A percentile compares a stretch with the other conserved stretches of the same genome.
phyloP scores from a whole-genome alignment of 1,140 invertebrate genomes.

The Coenobita brevimanus region DNA sequence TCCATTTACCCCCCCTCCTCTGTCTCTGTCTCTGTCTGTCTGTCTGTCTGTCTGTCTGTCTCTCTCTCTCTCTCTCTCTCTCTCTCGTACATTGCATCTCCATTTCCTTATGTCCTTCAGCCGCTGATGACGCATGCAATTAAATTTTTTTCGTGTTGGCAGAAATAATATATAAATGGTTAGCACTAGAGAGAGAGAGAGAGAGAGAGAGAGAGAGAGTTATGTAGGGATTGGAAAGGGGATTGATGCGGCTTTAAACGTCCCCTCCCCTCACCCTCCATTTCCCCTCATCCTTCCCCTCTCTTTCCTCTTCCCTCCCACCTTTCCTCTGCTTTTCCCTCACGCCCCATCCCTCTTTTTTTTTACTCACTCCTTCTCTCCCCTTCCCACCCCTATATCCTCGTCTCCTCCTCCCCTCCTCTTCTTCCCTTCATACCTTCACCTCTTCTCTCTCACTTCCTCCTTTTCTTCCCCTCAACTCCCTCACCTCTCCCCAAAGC shows the following conservation, averaged over 20 bases:
- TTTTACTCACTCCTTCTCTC: background rate
- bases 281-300: background rate
- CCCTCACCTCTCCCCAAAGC: too few relatives aligned
- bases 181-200: background rate
- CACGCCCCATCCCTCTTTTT: background rate
- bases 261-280: background rate
- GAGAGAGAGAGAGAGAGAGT: background rate
- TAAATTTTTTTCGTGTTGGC: background rate
- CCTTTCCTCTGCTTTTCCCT: background rate
- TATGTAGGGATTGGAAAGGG: background rate
- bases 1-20: too few relatives aligned
- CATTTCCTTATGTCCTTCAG: background rate
- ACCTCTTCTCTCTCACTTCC: background rate
- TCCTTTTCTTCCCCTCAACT: too few relatives aligned
- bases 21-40: too few relatives aligned
- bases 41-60: too few relatives aligned
- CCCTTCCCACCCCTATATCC: too few relatives aligned
- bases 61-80: too few relatives aligned
- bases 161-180: background rate
- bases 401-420: background rate
- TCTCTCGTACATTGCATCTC: too few relatives aligned
- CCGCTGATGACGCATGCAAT: background rate
- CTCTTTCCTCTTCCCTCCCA: background rate
- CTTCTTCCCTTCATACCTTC: background rate
- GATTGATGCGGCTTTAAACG: background rate